These are phyloP conservation scores for Pseudomyrmex flavicornis DNA, from an alignment of 1,140 invertebrate species.

Conservation along the genomic window DNA sequence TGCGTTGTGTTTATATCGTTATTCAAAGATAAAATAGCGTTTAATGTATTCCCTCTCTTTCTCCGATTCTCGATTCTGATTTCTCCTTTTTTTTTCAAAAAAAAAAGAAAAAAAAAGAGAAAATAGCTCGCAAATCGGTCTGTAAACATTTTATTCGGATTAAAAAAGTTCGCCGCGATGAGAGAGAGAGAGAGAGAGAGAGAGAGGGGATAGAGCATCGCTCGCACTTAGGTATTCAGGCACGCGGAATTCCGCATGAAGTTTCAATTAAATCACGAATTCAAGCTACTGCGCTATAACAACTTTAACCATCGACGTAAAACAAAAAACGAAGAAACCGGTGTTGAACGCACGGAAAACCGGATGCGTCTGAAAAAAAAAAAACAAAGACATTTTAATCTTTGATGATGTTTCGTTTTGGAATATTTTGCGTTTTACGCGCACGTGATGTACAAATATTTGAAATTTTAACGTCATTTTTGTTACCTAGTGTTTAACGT, in stretches of 20 bases:
- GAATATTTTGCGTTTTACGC: too few species aligned
- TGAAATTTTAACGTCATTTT: neutral
- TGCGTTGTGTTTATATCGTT: conserved; percentile 43
- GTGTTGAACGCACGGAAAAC: conserved; percentile 27
- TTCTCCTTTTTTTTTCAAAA: neutral
- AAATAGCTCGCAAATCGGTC: conserved; percentile 22
- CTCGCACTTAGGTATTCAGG: conserved; percentile 21
- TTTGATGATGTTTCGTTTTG: conserved; percentile 16
- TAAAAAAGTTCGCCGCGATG: conserved; percentile 66
- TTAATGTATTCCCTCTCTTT: neutral
- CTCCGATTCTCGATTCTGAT: neutral
- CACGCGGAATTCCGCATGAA: conserved; percentile 39
- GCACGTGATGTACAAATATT: neutral
- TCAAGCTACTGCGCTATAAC: conserved; percentile 39
- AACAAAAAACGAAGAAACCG: conserved; percentile 6
- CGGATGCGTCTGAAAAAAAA: neutral
- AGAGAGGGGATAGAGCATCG: neutral
- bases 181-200: too few species aligned
- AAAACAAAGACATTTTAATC: neutral
- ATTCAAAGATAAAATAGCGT: conserved; percentile 33
- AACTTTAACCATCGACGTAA: conserved; percentile 20
- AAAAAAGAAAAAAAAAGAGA: neutral
- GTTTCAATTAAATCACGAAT: conserved; percentile 59
- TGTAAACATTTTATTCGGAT: conserved; percentile 70
- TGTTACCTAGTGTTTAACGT: neutral